Evolutionary conservation across 2,888 invertebrate genomes (phyloP).

Genomic region (Drosophila monieri): DNA sequence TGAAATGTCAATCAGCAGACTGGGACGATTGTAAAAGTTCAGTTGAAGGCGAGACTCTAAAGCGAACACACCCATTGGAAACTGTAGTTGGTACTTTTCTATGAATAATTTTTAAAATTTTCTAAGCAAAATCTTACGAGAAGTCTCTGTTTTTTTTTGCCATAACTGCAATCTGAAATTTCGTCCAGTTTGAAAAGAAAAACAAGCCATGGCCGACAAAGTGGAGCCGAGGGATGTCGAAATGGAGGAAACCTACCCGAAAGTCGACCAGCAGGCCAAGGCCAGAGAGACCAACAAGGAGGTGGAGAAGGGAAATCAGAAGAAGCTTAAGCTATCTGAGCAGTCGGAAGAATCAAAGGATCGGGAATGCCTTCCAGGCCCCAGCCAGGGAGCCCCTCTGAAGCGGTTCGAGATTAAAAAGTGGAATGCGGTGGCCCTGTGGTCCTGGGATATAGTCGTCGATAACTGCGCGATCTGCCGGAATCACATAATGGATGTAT

Average conservation of each 20-base stretch:
- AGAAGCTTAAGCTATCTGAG: background rate
- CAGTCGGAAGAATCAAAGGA: background rate
- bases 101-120: too few species aligned
- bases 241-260: too few species aligned
- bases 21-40: background rate
- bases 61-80: background rate
- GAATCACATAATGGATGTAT: background rate
- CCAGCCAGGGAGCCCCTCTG: background rate
- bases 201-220: too few species aligned
- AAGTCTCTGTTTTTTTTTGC: too few species aligned
- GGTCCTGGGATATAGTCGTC: background rate
- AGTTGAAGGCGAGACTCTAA: background rate
- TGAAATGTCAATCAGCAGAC: background rate
- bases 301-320: background rate
- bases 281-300: background rate
- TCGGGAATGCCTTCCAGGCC: background rate
- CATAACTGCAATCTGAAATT: too few species aligned
- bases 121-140: too few species aligned
- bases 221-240: too few species aligned
- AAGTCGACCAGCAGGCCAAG: too few species aligned
- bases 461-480: background rate
- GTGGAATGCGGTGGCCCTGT: slow-evolving; percentile 1
- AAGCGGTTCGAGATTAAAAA: background rate
- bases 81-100: background rate
- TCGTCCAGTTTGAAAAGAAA: too few species aligned